phyloP scores from a whole-genome alignment of 1,140 invertebrate genomes.

The Pseudomyrmex gracilis region DNA sequence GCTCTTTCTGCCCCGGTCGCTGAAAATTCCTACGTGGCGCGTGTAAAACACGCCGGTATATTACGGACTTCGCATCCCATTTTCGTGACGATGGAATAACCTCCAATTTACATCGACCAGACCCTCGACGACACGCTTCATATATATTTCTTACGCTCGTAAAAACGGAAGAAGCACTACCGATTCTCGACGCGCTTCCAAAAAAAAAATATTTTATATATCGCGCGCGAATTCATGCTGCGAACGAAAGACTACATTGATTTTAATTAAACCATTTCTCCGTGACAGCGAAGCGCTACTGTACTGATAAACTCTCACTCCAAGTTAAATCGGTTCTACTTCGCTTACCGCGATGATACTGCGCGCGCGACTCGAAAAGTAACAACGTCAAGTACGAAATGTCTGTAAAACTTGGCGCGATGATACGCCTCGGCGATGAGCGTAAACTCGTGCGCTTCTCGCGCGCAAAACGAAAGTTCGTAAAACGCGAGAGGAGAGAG shows the following conservation, averaged over 20 bases:
- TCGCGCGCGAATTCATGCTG: not conserved
- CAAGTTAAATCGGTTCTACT: not conserved
- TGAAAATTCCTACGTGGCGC: not conserved
- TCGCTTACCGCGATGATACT: not conserved
- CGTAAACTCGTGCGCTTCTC: constrained; percentile 1
- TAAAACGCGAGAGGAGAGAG: not conserved
- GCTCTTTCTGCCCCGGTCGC: not conserved
- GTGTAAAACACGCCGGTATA: not conserved
- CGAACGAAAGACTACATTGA: not conserved
- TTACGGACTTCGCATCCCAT: not conserved
- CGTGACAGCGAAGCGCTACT: no score
- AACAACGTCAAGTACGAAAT: constrained; percentile 9
- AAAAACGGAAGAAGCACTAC: not conserved
- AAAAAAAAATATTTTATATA: no score
- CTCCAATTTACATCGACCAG: constrained; percentile 20
- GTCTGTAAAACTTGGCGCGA: constrained; percentile 14
- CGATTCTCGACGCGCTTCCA: no score
- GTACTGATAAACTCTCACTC: not conserved
- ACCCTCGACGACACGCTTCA: constrained; percentile 5
- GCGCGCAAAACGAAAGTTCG: constrained; percentile 8
- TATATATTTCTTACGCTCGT: not conserved
- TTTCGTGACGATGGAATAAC: not conserved
- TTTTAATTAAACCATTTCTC: constrained; percentile 12
- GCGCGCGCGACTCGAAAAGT: not conserved
- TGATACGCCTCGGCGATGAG: not conserved